Evolutionary conservation across 1,140 invertebrate species (phyloP).

Genomic region (Bombus polaris): DNA sequence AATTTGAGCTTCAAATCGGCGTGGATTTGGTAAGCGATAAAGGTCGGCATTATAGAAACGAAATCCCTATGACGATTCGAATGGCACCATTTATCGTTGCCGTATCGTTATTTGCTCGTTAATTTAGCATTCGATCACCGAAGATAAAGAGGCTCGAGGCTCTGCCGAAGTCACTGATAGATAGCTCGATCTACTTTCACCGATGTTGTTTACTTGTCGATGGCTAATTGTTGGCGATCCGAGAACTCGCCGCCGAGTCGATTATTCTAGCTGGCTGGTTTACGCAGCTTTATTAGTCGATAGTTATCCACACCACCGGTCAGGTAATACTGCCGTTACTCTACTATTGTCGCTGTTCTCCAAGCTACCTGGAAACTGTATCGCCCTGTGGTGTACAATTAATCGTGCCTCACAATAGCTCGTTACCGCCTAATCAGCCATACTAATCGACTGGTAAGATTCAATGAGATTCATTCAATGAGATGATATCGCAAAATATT

Average conservation of each 20-base stretch:
- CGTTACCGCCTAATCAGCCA: background rate
- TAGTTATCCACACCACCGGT: background rate
- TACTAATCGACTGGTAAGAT: background rate
- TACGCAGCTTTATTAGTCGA: conserved; percentile 21
- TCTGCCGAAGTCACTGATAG: conserved; percentile 1
- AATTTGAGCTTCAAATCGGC: background rate
- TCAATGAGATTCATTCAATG: background rate
- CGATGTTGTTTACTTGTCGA: conserved; percentile 17
- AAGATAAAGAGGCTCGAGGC: background rate
- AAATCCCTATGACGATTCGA: background rate
- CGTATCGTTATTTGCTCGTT: conserved; percentile 6
- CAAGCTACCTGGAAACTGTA: background rate
- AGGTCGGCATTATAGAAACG: too few species aligned
- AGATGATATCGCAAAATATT: background rate
- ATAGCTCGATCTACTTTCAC: conserved; percentile 15
- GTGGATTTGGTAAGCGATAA: too few species aligned
- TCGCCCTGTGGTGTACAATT: background rate
- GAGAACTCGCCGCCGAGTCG: background rate
- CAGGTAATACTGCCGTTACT: background rate
- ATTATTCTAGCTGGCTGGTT: background rate
- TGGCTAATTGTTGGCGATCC: conserved; percentile 18
- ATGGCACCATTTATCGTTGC: background rate
- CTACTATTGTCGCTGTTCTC: background rate
- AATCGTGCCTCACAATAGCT: background rate
- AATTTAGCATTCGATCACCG: background rate